These are phyloP conservation scores for Limonius californicus DNA, from an alignment of 1,140 invertebrate genomes.

Conservation along the genomic window DNA sequence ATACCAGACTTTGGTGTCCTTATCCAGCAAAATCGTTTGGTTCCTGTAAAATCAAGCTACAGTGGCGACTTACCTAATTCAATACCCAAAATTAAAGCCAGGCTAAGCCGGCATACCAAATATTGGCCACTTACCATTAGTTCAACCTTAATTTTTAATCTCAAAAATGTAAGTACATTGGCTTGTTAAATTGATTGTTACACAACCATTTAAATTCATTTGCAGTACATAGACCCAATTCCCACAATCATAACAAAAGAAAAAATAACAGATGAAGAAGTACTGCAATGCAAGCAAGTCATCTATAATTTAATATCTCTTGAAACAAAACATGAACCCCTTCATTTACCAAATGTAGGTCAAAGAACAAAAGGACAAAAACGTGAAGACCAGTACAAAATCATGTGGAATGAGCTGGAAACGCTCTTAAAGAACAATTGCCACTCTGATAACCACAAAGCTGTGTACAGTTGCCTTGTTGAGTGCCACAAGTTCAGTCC, in stretches of 20 bases:
- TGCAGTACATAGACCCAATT: slow-evolving; percentile 77
- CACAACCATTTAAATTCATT: slow-evolving; percentile 25
- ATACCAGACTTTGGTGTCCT: slow-evolving; percentile 81
- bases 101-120: slow-evolving; percentile 73
- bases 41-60: slow-evolving; percentile 58
- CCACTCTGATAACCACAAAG: slow-evolving; percentile 65
- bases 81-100: slow-evolving; percentile 60
- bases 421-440: slow-evolving; percentile 74
- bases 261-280: slow-evolving; percentile 77
- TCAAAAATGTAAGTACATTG: slow-evolving; percentile 74
- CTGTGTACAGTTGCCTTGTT: slow-evolving; percentile 77
- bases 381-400: slow-evolving; percentile 84
- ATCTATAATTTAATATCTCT: slow-evolving; percentile 78
- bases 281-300: slow-evolving; percentile 83
- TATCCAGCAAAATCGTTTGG: slow-evolving; percentile 79
- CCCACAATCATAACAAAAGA: slow-evolving; percentile 78
- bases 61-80: slow-evolving; percentile 44
- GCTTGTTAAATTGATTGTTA: too few relatives aligned
- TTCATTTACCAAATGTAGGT: slow-evolving; percentile 62
- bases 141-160: slow-evolving; percentile 85
- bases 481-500: slow-evolving; percentile 65
- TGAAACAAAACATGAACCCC: slow-evolving; percentile 78
- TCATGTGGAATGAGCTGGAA: slow-evolving; percentile 88
- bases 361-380: slow-evolving; percentile 57
- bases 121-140: slow-evolving; percentile 93